Percentiles rank a stretch among this genome's conserved stretches.
Evolutionary conservation across 2,113 vertebrate species (phyloP).

Genomic region (Eurystomus gularis): DNA sequence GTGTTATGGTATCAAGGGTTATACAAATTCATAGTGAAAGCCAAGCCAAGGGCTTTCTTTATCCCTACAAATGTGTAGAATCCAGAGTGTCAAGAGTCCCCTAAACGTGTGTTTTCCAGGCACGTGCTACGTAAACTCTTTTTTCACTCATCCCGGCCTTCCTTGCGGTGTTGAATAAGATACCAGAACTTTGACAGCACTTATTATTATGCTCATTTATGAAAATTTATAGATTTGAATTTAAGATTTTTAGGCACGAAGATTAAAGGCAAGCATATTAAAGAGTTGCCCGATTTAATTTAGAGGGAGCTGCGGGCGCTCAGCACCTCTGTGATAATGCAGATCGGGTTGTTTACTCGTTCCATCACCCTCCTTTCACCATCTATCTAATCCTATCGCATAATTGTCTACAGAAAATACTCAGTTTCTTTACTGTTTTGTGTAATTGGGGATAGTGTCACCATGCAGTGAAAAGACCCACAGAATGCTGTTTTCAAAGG

Average conservation of each 20-base stretch:
- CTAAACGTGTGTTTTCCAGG: accelerated
- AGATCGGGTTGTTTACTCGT: conserved; percentile 51
- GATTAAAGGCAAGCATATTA: neutral
- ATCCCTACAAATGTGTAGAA: neutral
- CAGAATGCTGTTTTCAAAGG: conserved; percentile 38
- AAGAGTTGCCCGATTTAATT: neutral
- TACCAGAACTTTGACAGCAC: neutral
- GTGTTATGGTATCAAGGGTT: neutral
- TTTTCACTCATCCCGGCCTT: neutral
- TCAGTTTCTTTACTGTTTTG: conserved; percentile 55
- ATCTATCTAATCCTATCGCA: conserved; percentile 32
- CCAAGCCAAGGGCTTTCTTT: neutral
- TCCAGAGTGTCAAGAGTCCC: neutral
- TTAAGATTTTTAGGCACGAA: neutral
- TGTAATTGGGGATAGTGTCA: conserved; percentile 42
- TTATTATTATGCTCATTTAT: neutral
- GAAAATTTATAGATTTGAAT: conserved; percentile 15
- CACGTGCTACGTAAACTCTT: neutral
- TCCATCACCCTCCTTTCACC: conserved; percentile 40
- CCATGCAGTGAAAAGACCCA: conserved; percentile 55
- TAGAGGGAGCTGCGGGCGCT: neutral
- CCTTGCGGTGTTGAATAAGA: neutral
- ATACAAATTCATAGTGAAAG: neutral
- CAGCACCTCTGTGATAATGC: neutral
- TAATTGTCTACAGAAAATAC: conserved; percentile 48